These are phyloP conservation scores for Nymphalis urticae DNA, from an alignment of 2,888 invertebrate genomes.

Conservation along the genomic window DNA sequence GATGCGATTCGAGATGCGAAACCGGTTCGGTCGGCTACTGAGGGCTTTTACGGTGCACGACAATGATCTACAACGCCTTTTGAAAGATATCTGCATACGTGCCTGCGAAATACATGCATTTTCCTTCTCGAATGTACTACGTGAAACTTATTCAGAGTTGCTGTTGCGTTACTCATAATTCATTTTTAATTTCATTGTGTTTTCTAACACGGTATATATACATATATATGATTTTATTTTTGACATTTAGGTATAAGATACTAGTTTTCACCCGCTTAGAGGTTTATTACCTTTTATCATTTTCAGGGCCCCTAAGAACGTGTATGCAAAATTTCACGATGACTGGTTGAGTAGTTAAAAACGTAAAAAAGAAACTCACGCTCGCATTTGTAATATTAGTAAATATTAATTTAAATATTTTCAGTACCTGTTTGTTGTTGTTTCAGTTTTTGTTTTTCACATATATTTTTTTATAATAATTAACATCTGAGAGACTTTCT, in stretches of 20 bases:
- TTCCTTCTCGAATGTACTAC: conserved; percentile 25
- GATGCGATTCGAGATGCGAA: conserved; percentile 43
- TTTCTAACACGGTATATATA: not conserved
- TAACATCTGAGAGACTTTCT: no score
- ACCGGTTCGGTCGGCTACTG: conserved; percentile 65
- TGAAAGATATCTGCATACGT: conserved; percentile 49
- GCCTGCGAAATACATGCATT: conserved; percentile 24
- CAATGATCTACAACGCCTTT: conserved; percentile 63
- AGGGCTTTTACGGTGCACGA: conserved; percentile 60
- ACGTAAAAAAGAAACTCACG: no score
- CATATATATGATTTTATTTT: not conserved
- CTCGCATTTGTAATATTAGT: no score
- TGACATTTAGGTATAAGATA: not conserved
- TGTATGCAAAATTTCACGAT: no score
- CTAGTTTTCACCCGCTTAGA: no score
- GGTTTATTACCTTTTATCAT: no score
- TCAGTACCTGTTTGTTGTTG: no score
- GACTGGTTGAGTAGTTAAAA: no score
- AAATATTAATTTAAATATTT: no score
- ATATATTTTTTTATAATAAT: no score
- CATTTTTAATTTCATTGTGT: conserved; percentile 1
- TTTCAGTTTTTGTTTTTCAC: no score
- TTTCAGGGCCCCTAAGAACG: no score
- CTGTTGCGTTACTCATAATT: conserved; percentile 14
- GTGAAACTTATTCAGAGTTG: conserved; percentile 26